These are phyloP conservation scores for Monomorium pharaonis DNA, from an alignment of 1,140 invertebrate genomes.

Conservation along the genomic window DNA sequence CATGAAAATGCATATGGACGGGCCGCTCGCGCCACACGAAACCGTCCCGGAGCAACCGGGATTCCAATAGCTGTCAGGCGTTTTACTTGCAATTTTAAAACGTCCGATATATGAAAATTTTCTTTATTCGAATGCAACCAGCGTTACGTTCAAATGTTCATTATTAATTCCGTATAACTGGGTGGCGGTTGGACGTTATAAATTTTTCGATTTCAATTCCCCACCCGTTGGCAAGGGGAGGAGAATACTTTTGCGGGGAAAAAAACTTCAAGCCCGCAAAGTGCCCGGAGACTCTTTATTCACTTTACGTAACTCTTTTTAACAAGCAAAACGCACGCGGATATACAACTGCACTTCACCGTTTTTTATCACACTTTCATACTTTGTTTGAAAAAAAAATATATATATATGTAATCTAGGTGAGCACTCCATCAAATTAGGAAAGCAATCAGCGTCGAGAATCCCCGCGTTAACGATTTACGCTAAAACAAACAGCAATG, in stretches of 20 bases:
- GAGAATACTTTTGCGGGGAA: background rate
- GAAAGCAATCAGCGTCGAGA: background rate
- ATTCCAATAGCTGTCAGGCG: slow-evolving; percentile 23
- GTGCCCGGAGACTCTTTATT: background rate
- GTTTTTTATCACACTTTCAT: background rate
- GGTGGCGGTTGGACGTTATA: background rate
- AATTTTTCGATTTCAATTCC: background rate
- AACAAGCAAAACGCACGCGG: background rate
- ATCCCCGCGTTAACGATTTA: background rate
- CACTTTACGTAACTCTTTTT: background rate
- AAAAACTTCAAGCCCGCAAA: background rate
- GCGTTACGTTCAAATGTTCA: background rate
- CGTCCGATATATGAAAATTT: background rate
- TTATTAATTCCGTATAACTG: background rate
- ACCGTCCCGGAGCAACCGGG: background rate
- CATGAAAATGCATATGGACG: slow-evolving; percentile 35
- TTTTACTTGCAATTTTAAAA: slow-evolving; percentile 17
- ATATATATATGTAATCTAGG: background rate
- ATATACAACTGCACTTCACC: background rate
- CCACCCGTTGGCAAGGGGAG: background rate
- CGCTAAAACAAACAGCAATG: background rate
- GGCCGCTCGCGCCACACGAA: background rate
- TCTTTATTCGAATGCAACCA: background rate
- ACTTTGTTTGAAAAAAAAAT: background rate
- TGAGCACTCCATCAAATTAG: background rate